Evolutionary conservation across 2,888 invertebrate species (phyloP).

Genomic region (Alviniconcha strummeri): DNA sequence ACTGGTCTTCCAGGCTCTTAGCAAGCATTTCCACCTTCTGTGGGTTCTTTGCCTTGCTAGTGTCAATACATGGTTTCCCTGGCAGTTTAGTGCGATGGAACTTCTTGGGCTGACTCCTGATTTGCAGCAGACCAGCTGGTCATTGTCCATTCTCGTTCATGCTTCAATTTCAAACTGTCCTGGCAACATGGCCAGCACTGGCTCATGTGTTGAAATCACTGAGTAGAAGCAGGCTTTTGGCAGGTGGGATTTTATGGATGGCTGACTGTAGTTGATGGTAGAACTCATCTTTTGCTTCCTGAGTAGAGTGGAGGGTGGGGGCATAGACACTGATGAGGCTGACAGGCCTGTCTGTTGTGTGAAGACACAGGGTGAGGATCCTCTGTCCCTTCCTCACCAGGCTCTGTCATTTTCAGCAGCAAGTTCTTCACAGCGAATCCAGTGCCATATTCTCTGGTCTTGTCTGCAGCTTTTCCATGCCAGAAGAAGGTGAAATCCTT

Average conservation of each 20-base stretch:
- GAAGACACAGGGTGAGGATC: neutral
- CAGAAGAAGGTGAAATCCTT: neutral
- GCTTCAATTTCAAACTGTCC: neutral
- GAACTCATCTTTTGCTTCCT: conserved; percentile 6
- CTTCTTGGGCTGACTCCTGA: conserved; percentile 9
- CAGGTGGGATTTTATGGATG: neutral
- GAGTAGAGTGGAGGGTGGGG: neutral
- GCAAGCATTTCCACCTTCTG: neutral
- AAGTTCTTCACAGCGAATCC: conserved; percentile 3
- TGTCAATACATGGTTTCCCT: neutral
- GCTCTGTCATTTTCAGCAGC: neutral
- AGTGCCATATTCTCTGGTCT: conserved; percentile 1
- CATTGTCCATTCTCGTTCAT: conserved; percentile 21
- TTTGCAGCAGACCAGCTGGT: conserved; percentile 13
- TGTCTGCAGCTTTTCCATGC: neutral
- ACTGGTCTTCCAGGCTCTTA: neutral
- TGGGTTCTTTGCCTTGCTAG: neutral
- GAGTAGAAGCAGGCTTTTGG: neutral
- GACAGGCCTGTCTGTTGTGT: neutral
- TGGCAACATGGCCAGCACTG: neutral
- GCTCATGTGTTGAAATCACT: neutral
- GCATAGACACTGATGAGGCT: neutral
- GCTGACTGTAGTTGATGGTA: neutral
- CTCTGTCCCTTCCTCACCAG: neutral
- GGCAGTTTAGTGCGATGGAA: conserved; percentile 8